Conservation (phyloP, 2,888 invertebrate genomes). For the Lochmaea crataegi region DNA sequence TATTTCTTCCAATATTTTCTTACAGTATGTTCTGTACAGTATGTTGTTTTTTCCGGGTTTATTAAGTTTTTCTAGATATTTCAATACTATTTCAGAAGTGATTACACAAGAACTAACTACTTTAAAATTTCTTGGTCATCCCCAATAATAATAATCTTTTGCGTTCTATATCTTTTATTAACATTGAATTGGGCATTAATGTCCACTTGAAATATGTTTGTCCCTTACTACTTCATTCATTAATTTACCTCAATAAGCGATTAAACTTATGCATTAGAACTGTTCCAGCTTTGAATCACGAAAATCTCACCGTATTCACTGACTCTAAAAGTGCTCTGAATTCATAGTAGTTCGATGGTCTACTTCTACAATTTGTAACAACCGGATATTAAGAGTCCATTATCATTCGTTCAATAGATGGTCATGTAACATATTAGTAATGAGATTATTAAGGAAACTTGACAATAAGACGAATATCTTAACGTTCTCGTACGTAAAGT, state of each 20-base stretch:
- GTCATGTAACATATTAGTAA: neutral
- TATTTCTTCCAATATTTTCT: neutral
- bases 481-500: neutral
- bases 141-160: neutral
- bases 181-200: neutral
- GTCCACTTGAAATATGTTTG: neutral
- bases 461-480: neutral
- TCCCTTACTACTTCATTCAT: too few species aligned
- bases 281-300: too few species aligned
- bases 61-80: neutral
- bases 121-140: too few species aligned
- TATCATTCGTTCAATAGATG: slow-evolving; percentile 1
- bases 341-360: neutral
- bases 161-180: neutral
- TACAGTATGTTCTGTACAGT: neutral
- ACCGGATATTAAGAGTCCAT: neutral
- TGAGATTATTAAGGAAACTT: slow-evolving; percentile 1
- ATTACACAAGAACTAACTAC: too few species aligned
- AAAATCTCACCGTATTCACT: neutral
- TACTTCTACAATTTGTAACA: neutral
- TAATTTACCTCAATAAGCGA: neutral
- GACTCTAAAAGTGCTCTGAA: neutral
- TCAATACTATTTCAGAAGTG: too few species aligned
- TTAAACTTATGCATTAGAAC: neutral
- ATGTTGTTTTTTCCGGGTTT: neutral